Conservation (phyloP, 2,797 vertebrate genomes). For the Lateolabrax maculatus region DNA sequence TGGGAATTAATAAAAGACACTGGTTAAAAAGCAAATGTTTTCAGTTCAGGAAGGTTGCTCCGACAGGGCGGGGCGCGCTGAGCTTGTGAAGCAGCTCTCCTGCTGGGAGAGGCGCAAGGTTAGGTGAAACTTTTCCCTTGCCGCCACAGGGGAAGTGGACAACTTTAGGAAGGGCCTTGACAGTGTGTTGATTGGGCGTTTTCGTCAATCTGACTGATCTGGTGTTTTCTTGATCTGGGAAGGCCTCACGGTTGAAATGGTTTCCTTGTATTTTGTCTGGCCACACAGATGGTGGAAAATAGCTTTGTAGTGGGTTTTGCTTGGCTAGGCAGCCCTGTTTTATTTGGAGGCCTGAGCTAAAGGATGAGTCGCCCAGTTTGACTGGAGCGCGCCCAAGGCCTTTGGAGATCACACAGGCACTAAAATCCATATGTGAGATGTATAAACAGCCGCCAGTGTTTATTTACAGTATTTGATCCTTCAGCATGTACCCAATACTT, state of each 20-base stretch:
- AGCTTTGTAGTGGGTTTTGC: conserved; percentile 84
- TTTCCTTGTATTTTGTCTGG: conserved; percentile 88
- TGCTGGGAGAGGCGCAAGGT: conserved; percentile 39
- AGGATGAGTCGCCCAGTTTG: conserved; percentile 84
- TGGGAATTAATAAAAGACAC: conserved; percentile 58
- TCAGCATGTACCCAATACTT: conserved; percentile 54
- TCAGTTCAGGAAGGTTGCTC: conserved; percentile 43
- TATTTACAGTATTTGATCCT: conserved; percentile 76
- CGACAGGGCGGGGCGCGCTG: conserved; percentile 38
- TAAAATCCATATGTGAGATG: conserved; percentile 80
- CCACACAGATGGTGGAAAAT: conserved; percentile 86
- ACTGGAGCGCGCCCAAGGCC: conserved; percentile 73
- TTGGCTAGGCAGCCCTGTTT: conserved; percentile 85
- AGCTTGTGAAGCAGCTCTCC: conserved; percentile 48
- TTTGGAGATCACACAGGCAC: conserved; percentile 80
- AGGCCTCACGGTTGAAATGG: conserved; percentile 75
- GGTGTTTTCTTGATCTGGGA: conserved; percentile 74
- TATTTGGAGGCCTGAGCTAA: conserved; percentile 86
- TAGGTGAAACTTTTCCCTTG: conserved; percentile 47
- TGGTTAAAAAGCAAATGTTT: conserved; percentile 52
- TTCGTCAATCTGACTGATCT: conserved; percentile 77
- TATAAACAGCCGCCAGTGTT: conserved; percentile 79
- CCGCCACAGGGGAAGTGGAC: conserved; percentile 69
- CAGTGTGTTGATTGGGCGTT: conserved; percentile 81
- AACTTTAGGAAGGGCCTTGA: conserved; percentile 73